Base-by-base conservation (phyloP, 2,888 invertebrate genomes). In the Volucella inflata region DNA sequence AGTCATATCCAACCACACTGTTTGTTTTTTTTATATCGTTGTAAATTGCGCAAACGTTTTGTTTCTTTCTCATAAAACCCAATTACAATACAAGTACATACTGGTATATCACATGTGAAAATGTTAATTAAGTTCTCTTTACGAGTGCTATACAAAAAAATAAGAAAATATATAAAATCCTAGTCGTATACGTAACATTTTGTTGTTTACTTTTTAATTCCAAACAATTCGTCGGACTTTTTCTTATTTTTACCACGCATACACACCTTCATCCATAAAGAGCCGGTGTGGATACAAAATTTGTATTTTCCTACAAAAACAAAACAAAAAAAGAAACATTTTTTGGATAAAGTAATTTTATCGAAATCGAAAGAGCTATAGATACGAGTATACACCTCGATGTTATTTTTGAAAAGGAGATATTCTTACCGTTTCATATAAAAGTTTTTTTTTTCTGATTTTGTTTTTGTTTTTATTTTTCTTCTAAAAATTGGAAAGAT, bases 311-410 rank as follows among this genome's bases (percentile, higher is more conserved):
- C 14, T 40, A 51, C 42, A 40, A 21, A 65, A 42, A 40, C 4
- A 46, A 36, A 46, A 12, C 4, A 46, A 36, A 46, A 12, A 68
- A 46, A 36, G 1, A 57, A 36, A 2, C 3, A 21, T 4, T 21
- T 30, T 30, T 30, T 30, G 30, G 30, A 30, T 14, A 46, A 14
- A 44, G 10, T 2, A 46, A 71, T 59, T 12, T 17, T 40, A 59
- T 48, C 17, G 21, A 36, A 60, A 2, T 14, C 10, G 16, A 21
- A 44, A 44, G 16, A 42, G 17, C 42, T 21, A 50, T n/a, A 55
- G 17, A 50, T 48, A 48, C 55, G 59, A 16, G 48, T 75, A 75
- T 75, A 75, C 67, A 75, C 65, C 75, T 67, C 75, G 65, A 75
- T 75, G 75, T 75, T 75, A 75, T 75, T 75, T 75, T 65, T 42